Evolutionary conservation across 2,797 vertebrate species (phyloP), one percentile per base, ranked within the genome.

Genomic region (Propithecus deckenii): DNA sequence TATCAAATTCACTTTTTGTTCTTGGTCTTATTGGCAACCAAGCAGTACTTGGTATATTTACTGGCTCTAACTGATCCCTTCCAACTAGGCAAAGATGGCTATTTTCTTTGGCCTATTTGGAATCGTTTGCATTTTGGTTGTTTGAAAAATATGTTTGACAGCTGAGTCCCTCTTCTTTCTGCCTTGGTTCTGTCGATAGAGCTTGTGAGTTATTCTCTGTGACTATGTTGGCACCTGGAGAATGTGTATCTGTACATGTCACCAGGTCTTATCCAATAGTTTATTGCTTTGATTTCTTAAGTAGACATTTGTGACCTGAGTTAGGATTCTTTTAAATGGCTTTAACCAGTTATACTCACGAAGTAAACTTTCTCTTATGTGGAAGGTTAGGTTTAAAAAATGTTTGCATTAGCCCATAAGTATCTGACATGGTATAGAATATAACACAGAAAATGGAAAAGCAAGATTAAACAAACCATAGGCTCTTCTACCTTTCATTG

Each of bases 81-180:
- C 78, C 89, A 94, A 22, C 57, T 91, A 92, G 94, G 76, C 52
- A 92, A 91, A 35, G 38, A 59, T 79, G 84, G 57, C 35, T 97
- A 23, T 95, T 96, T 96, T 93, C 65, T 94, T 92, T 96, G 81
- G 92, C 74, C 32, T 88, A 7, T 86, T 94, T 96, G 91, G 74
- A 97, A 83, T 95, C 63, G 63, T 94, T 25, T 71, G 89, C 52
- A 23, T 84, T 94, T 50, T 95, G 75, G 50, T 97, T 78, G 46
- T 90, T 94, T 95, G 72, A 81, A 96, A 95, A 92, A 90, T 92
- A 75, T 67, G 32, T 88, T 89, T 95, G 90, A 86, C 95, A 92
- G 79, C 81, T 83, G 41, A 94, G 30, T 83, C 52, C n/a, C 38
- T 78, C 48, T 89, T 94, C 55, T 91, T 22, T 74, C 71, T 78